phyloP scores from a whole-genome alignment of 2,888 invertebrate genomes.

The Volucella inflata region DNA sequence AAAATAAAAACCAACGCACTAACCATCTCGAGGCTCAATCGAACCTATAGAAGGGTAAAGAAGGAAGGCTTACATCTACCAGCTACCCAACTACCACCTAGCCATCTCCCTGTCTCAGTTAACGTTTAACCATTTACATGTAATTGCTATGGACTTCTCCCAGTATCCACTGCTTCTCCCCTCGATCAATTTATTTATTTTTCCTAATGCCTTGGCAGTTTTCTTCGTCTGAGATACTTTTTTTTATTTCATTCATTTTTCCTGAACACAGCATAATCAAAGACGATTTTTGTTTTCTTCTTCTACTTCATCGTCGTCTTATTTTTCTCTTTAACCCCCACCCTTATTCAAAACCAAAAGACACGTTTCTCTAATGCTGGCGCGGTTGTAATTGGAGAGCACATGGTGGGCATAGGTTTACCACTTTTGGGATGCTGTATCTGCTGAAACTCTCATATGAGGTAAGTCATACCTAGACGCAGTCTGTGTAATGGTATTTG shows the following conservation, averaged over 20 bases:
- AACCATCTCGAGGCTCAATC: conserved; percentile 12
- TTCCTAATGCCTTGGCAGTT: conserved; percentile 40
- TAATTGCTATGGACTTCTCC: conserved; percentile 23
- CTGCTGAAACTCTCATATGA: conserved; percentile 42
- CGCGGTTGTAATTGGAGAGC: conserved; percentile 46
- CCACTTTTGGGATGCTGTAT: conserved; percentile 62
- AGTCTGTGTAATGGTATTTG: conserved; percentile 30
- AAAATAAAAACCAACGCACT: conserved; percentile 49
- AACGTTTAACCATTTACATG: conserved; percentile 39
- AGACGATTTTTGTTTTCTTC: conserved; percentile 27
- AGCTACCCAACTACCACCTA: conserved; percentile 10
- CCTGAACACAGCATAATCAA: conserved; percentile 55
- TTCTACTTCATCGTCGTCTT: background rate
- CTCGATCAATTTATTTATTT: conserved; percentile 32
- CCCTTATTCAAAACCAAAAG: conserved; percentile 38
- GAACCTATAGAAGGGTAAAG: conserved; percentile 50
- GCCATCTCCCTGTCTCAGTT: background rate
- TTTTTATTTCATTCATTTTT: conserved; percentile 49
- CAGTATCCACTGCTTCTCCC: conserved; percentile 20
- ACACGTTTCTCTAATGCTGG: conserved; percentile 23
- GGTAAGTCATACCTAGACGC: conserved; percentile 19
- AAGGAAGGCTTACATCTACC: conserved; percentile 7
- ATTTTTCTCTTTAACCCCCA: conserved; percentile 40
- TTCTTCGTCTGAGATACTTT: conserved; percentile 44
- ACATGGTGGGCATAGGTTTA: conserved; percentile 62